Percentiles rank a stretch among this genome's conserved stretches.
These are phyloP conservation scores for Phragmatobia fuliginosa DNA, from an alignment of 2,888 invertebrate genomes.

Conservation along the genomic window DNA sequence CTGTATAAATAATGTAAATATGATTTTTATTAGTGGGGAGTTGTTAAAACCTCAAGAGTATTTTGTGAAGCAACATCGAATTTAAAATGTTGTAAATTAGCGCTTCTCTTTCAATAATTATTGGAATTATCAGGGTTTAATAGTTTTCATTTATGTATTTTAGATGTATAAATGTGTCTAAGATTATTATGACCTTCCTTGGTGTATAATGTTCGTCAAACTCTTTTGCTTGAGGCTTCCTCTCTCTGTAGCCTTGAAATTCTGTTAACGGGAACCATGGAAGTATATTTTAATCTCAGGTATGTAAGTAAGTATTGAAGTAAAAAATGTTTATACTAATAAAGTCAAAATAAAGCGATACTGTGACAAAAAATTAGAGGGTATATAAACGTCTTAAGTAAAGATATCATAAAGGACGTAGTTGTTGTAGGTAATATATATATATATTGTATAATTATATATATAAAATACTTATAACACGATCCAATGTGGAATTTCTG, in stretches of 20 bases:
- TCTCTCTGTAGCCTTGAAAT: constrained; percentile 70
- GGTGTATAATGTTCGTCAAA: constrained; percentile 58
- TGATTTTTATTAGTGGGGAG: constrained; percentile 67
- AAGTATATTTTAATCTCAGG: constrained; percentile 62
- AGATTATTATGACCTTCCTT: constrained; percentile 65
- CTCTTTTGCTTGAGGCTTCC: constrained; percentile 76
- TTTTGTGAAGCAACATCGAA: constrained; percentile 80
- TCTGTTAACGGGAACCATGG: constrained; percentile 52
- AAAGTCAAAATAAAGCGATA: constrained; percentile 86
- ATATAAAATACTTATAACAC: constrained; percentile 38
- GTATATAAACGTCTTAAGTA: constrained; percentile 77
- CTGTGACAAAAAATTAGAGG: constrained; percentile 85
- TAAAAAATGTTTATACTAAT: constrained; percentile 79
- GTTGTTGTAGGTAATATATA: constrained; percentile 72
- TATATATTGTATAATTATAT: constrained; percentile 53
- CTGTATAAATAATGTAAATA: constrained; percentile 46
- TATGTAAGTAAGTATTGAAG: constrained; percentile 78
- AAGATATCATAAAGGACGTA: constrained; percentile 83
- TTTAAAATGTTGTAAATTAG: constrained; percentile 81
- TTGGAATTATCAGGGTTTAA: constrained; percentile 86
- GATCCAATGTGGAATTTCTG: constrained; percentile 27
- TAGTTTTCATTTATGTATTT: constrained; percentile 76
- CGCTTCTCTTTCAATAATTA: constrained; percentile 81
- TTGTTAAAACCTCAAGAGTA: constrained; percentile 68
- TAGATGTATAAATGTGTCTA: constrained; percentile 67